Conservation (phyloP, 2,113 vertebrate species). For the Murina feae region DNA sequence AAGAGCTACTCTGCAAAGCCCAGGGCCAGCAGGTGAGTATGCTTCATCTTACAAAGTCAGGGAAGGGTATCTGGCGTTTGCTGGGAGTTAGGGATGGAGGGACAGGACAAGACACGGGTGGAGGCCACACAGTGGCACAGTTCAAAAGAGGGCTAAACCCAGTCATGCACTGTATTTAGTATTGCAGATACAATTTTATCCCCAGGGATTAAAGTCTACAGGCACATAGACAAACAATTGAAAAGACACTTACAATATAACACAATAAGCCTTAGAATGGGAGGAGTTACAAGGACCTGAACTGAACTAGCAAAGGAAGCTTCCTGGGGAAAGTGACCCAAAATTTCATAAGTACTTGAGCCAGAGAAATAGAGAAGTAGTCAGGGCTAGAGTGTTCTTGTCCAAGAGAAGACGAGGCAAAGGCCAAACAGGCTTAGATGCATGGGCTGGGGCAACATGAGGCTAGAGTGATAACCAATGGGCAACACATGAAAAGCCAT, state of each 20-base stretch:
- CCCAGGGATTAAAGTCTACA: not conserved
- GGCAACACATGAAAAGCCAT: not conserved
- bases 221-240: not conserved
- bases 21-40: not conserved
- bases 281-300: not conserved
- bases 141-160: not conserved
- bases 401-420: not conserved
- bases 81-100: not conserved
- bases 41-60: not conserved
- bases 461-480: not conserved
- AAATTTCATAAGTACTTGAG: not conserved
- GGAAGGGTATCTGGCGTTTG: not conserved
- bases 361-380: not conserved
- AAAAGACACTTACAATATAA: conserved; percentile 10
- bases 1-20: conserved; percentile 1
- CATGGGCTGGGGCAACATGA: not conserved
- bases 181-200: not conserved
- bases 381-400: not conserved
- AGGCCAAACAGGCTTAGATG: not conserved
- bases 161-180: not conserved
- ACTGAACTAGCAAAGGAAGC: not conserved
- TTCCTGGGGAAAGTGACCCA: not conserved
- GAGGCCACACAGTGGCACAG: not conserved
- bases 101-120: not conserved
- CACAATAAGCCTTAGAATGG: not conserved